Evolutionary conservation across 2,888 invertebrate genomes (phyloP).

Genomic region (Tachystola acroxantha): DNA sequence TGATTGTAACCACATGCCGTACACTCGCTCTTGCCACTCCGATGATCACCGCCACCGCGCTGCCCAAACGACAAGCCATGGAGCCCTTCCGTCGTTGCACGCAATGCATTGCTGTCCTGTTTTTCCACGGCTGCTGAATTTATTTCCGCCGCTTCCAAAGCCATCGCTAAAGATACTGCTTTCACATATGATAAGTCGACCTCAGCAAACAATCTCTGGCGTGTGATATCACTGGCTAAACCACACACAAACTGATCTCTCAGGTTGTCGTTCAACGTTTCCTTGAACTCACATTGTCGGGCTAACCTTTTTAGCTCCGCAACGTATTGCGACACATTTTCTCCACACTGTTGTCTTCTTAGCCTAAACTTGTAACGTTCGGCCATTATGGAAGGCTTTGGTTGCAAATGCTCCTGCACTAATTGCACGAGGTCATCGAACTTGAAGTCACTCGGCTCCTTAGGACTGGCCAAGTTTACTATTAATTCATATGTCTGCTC

Average conservation of each 20-base stretch:
- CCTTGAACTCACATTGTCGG: conserved; percentile 2
- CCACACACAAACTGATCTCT: conserved; percentile 10
- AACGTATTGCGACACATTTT: conserved; percentile 7
- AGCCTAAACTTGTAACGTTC: conserved; percentile 12
- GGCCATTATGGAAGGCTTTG: conserved; percentile 7
- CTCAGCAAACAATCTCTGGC: conserved; percentile 10
- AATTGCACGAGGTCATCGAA: conserved; percentile 3
- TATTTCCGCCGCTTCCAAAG: conserved; percentile 4
- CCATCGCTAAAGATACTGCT: conserved; percentile 2
- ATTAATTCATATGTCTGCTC: conserved; percentile 4
- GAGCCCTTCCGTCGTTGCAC: neutral
- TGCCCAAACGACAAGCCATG: neutral
- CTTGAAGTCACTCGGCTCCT: conserved; percentile 5
- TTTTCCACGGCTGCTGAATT: conserved; percentile 4
- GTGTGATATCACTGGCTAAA: conserved; percentile 4
- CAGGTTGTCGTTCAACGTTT: conserved; percentile 5
- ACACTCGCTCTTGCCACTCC: neutral
- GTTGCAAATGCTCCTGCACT: conserved; percentile 9
- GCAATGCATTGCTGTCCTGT: neutral
- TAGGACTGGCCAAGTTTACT: conserved; percentile 4
- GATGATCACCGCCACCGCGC: conserved; percentile 1
- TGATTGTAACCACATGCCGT: neutral
- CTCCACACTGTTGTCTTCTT: conserved; percentile 1
- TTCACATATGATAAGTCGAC: neutral
- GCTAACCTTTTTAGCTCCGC: conserved; percentile 7